phyloP scores from a whole-genome alignment of 2,113 vertebrate species.

The Nicator chloris region DNA sequence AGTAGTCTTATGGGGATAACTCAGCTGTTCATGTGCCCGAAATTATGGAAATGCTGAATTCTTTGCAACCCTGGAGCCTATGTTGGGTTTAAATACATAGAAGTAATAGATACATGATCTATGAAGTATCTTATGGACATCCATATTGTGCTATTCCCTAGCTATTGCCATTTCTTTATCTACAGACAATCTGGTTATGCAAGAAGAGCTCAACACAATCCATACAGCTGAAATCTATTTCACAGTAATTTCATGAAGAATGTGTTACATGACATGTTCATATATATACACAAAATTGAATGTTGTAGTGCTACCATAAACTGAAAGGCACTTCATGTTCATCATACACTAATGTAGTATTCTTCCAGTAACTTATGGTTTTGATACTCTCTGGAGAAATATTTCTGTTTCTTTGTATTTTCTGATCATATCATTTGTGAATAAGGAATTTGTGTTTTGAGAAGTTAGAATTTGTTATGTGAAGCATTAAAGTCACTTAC shows the following conservation, averaged over 20 bases:
- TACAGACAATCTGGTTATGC: background rate
- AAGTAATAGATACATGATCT: background rate
- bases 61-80: background rate
- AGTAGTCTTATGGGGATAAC: background rate
- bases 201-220: background rate
- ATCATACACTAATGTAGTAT: background rate
- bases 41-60: background rate
- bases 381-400: background rate
- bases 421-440: background rate
- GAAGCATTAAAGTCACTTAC: conserved; percentile 66
- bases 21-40: background rate
- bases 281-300: background rate
- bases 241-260: background rate
- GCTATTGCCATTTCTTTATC: background rate
- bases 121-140: background rate
- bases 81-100: background rate
- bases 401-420: background rate
- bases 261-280: background rate
- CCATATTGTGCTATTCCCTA: background rate
- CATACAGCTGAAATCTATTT: background rate
- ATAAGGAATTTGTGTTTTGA: background rate
- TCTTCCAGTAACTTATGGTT: background rate
- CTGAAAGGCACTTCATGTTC: background rate
- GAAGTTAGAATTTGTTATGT: background rate
- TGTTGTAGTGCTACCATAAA: background rate